Conservation (phyloP, 2,797 vertebrate genomes). For the Steatocranus sp. region DNA sequence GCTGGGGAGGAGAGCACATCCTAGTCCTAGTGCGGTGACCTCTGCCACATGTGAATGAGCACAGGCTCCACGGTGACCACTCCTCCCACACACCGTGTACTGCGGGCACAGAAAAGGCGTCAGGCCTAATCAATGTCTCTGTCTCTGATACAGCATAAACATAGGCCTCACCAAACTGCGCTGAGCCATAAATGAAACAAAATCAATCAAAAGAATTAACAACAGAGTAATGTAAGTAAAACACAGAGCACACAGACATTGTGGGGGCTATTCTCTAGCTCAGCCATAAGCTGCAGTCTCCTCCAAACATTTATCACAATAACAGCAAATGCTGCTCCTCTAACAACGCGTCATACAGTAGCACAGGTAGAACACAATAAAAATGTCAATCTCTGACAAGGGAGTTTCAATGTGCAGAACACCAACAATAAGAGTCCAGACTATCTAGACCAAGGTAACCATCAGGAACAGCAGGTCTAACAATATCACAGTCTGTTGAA, state of each 20-base stretch:
- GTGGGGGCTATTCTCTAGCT: conserved; percentile 11
- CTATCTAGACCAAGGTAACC: not conserved
- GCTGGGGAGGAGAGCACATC: conserved; percentile 93
- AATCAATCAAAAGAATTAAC: conserved; percentile 59
- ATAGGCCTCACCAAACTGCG: conserved; percentile 35
- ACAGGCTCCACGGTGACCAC: conserved; percentile 99
- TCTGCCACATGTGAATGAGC: conserved; percentile 98
- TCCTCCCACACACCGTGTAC: conserved; percentile 99
- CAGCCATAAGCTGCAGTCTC: conserved; percentile 6
- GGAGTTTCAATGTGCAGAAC: not conserved
- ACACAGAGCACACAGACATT: conserved; percentile 56
- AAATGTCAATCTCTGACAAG: not conserved
- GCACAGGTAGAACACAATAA: not conserved
- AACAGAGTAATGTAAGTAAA: conserved; percentile 54
- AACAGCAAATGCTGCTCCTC: not conserved
- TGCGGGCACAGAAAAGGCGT: conserved; percentile 81
- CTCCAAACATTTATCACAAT: not conserved
- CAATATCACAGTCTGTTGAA: not conserved
- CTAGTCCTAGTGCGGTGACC: conserved; percentile 97
- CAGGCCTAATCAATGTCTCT: conserved; percentile 61
- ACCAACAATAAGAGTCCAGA: not conserved
- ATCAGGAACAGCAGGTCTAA: conserved; percentile 17
- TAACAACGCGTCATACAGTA: not conserved
- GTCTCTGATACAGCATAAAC: conserved; percentile 30
- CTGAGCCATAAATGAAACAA: conserved; percentile 45